phyloP scores from a whole-genome alignment of 2,797 vertebrate species.

The Remorina albescens region DNA sequence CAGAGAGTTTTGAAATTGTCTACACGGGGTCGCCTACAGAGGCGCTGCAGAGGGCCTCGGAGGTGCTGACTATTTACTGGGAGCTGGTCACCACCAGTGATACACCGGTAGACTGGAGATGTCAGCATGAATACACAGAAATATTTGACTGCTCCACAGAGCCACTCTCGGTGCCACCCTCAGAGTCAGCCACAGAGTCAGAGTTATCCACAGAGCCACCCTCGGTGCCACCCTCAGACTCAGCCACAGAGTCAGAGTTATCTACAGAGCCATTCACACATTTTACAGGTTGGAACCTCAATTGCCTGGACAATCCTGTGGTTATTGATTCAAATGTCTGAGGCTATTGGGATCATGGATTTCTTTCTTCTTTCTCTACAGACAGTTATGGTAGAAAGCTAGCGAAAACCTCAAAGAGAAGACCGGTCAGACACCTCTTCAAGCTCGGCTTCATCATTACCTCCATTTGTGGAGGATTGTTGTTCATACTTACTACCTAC shows the following conservation, averaged over 20 bases:
- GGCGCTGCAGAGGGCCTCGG: slow-evolving; percentile 78
- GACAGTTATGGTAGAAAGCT: slow-evolving; percentile 71
- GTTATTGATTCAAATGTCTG: slow-evolving; percentile 35
- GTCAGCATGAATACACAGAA: slow-evolving; percentile 81
- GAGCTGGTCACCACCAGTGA: slow-evolving; percentile 80
- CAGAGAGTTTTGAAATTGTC: slow-evolving; percentile 80
- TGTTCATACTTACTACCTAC: slow-evolving; percentile 78
- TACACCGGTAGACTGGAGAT: slow-evolving; percentile 82
- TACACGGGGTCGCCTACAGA: slow-evolving; percentile 77
- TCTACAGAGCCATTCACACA: slow-evolving; percentile 20
- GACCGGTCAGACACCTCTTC: slow-evolving; percentile 69
- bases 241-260: background rate
- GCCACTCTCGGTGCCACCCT: slow-evolving; percentile 42
- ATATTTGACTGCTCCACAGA: slow-evolving; percentile 63
- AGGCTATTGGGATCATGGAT: slow-evolving; percentile 31
- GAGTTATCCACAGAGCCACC: too few relatives aligned
- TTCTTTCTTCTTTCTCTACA: slow-evolving; percentile 59
- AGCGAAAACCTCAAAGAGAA: slow-evolving; percentile 66
- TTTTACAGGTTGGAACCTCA: slow-evolving; percentile 71
- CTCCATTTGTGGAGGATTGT: slow-evolving; percentile 79
- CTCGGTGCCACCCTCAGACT: slow-evolving; percentile 39
- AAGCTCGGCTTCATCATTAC: slow-evolving; percentile 81
- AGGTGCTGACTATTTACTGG: slow-evolving; percentile 82
- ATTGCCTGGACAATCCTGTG: slow-evolving; percentile 6
- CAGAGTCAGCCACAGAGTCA: background rate